Evolutionary conservation across 2,113 vertebrate species (phyloP).

Genomic region (Pygathrix nemaeus): DNA sequence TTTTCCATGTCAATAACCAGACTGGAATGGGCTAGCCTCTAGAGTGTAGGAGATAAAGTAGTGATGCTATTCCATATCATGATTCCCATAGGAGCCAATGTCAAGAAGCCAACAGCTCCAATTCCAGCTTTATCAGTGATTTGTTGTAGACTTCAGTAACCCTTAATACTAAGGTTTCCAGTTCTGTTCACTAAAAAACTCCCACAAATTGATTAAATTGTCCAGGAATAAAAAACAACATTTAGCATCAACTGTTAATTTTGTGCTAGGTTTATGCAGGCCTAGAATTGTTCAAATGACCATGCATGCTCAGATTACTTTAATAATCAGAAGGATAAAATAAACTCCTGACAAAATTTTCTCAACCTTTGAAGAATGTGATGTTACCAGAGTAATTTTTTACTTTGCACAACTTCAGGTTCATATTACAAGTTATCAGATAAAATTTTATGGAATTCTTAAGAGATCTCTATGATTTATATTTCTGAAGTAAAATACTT

Average conservation of each 20-base stretch:
- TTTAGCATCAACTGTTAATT: slow-evolving; percentile 22
- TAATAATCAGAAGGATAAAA: slow-evolving; percentile 45
- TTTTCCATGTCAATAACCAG: background rate
- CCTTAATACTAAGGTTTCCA: slow-evolving; percentile 10
- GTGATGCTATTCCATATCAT: background rate
- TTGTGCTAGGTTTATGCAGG: background rate
- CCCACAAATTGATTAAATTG: background rate
- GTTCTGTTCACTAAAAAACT: slow-evolving; percentile 10
- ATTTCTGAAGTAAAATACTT: slow-evolving; percentile 49
- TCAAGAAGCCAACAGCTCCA: slow-evolving; percentile 14
- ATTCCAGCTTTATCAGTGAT: slow-evolving; percentile 38
- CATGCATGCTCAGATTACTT: slow-evolving; percentile 14
- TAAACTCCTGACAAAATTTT: slow-evolving; percentile 11
- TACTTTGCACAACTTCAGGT: background rate
- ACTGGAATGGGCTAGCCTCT: background rate
- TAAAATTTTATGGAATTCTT: slow-evolving; percentile 55
- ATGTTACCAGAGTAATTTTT: slow-evolving; percentile 25
- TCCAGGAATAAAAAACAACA: slow-evolving; percentile 42
- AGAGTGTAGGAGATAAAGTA: slow-evolving; percentile 20
- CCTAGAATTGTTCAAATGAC: background rate
- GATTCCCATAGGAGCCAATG: slow-evolving; percentile 23
- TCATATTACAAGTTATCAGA: slow-evolving; percentile 50
- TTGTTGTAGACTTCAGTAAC: slow-evolving; percentile 28
- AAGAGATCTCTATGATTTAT: slow-evolving; percentile 41
- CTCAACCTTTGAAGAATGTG: slow-evolving; percentile 25